Evolutionary conservation across 2,113 vertebrate genomes (phyloP), one percentile per base, ranked within the genome.

Genomic region (Centropus bengalensis): DNA sequence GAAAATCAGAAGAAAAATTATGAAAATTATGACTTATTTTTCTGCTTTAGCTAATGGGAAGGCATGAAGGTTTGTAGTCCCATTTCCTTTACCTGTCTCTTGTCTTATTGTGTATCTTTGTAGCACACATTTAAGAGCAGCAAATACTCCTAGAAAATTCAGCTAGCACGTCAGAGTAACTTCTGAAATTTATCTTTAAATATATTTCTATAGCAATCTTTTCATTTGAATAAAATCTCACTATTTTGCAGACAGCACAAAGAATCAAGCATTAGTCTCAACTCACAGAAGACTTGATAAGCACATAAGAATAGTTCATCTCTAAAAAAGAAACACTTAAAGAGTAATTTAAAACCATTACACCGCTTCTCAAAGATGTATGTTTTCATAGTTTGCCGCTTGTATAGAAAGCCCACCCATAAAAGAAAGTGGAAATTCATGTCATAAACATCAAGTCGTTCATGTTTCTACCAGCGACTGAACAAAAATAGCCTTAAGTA

Each of bases 111-210:
- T 9, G 6, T 40, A 30, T 40, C 14, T 85, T 62, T 64, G 22
- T 4, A 82, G 45, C 20, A 63, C 5, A 12, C n/a, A 51, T 40
- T 40, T 69, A 36, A 75, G 40, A 88, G 22, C 0, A 0, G 71
- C 33, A 94, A 88, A 78, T 27, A 45, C 30, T 77, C 45, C 82
- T 10, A 74, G 24, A 77, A 88, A 88, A 76, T 51, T 55, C 40
- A 86, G 23, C 42, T 44, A 23, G 40, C 16, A n/a, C 7, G 26
- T 74, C 45, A 82, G 13, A 78, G 30, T 27, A 67, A 86, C 69
- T 78, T 89, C 40, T n/a, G 52, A 56, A 81, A 78, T 94, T 89
- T 74, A 89, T 67, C 82, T 89, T 89, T 62, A 77, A 88, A 92
- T 16, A 86, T 64, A 88, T 77, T 91, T 71, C 88, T 90, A 70